Evolutionary conservation across 2,888 invertebrate species (phyloP), one percentile per base, ranked within the genome.

Genomic region (Salticus scenicus): DNA sequence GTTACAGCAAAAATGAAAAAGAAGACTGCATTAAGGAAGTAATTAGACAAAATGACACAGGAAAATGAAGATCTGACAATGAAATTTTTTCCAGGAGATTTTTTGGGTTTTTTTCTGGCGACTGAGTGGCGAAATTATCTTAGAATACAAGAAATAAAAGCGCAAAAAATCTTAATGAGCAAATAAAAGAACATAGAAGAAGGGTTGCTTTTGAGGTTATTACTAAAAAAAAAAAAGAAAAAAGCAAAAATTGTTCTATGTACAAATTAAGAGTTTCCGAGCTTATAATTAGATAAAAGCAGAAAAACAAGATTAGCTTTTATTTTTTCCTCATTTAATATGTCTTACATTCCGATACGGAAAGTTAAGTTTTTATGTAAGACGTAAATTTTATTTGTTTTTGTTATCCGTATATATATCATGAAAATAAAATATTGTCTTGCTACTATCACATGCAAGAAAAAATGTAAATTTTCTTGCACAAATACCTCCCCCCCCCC

Each of bases 1-100:
- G 57, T 57, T 57, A 24, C 57, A 57, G 37, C 37, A 37, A 37
- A 10, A 37, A 37, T 7, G 24, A 24, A 57, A 57, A 57, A 57
- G 57, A 24, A 47, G n/a, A 17, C 20, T 57, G 24, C 24, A 57
- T 57, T 57, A 24, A 57, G 57, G 57, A 57, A 57, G 57, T 57
- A 57, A 57, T 57, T 57, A 57, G 57, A 57, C 57, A 24, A 57
- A 57, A 57, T 24, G 57, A 24, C 1, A 24, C 57, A 57, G 57
- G 57, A 57, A 57, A 57, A 20, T 57, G 24, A 57, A 57, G 57
- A 57, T 57, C 24, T 57, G 24, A 24, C 4, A 57, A 57, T 12
- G 10, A 10, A 37, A 24, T 20, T 57, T 57, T 57, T 57, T 57
- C 7, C 24, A 5, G 1, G 5, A 24, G 1, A 24, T 57, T 57